These are phyloP conservation scores for Turdus rufiventris DNA, from an alignment of 2,113 vertebrate species.

Conservation along the genomic window DNA sequence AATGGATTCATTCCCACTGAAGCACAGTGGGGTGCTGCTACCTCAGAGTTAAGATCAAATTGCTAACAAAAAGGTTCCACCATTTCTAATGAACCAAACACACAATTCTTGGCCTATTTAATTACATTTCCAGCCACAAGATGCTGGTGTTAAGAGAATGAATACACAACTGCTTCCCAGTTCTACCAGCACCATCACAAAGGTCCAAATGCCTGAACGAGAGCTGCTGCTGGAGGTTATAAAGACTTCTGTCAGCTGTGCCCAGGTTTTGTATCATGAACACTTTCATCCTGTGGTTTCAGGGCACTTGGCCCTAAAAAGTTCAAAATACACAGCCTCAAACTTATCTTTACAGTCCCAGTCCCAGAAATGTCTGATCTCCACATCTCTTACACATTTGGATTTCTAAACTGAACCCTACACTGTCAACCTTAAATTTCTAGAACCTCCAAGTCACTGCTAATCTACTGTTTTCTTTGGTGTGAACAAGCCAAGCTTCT, in stretches of 20 bases:
- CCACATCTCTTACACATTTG: not conserved
- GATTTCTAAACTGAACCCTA: not conserved
- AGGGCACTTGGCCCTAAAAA: not conserved
- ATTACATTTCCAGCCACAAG: not conserved
- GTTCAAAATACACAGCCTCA: not conserved
- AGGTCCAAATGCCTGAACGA: not conserved
- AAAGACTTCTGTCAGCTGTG: not conserved
- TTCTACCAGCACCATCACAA: not conserved
- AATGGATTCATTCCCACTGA: not conserved
- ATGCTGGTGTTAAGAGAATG: not conserved
- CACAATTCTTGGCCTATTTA: not conserved
- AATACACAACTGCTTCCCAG: not conserved
- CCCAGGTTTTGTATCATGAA: not conserved
- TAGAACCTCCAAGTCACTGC: not conserved
- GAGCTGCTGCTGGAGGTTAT: not conserved
- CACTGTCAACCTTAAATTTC: not conserved
- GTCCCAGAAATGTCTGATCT: not conserved
- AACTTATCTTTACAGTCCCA: not conserved
- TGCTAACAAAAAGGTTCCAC: not conserved
- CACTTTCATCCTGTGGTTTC: not conserved
- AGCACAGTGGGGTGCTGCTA: not conserved
- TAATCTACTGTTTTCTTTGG: not conserved
- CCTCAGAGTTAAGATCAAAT: not conserved
- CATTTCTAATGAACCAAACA: not conserved
- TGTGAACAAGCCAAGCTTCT: not conserved